Evolutionary conservation across 1,140 invertebrate genomes (phyloP).

Genomic region (Drosophila auraria): DNA sequence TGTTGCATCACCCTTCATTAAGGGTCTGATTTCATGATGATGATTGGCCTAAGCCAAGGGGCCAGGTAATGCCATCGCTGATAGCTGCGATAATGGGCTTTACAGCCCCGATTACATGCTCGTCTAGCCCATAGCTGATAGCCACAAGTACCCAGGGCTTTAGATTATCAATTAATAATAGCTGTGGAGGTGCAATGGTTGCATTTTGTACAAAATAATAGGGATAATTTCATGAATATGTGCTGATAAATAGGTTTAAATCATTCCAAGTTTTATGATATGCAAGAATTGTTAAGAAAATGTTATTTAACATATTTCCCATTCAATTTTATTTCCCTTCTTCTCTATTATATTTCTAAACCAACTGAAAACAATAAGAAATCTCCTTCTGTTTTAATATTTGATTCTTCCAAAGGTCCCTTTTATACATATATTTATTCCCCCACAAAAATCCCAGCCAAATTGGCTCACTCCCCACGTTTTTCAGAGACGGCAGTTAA

Average conservation of each 20-base stretch:
- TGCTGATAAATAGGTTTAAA: not conserved
- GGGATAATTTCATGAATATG: not conserved
- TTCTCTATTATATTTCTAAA: not conserved
- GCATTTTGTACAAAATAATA: not conserved
- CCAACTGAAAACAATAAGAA: not conserved
- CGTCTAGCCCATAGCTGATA: not conserved
- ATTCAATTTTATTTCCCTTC: not conserved
- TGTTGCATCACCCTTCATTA: conserved; percentile 2
- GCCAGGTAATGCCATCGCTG: conserved; percentile 8
- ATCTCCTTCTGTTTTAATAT: not conserved
- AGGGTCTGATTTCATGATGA: not conserved
- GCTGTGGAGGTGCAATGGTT: not conserved
- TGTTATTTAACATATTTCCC: not conserved
- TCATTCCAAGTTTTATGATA: not conserved
- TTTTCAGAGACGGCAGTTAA: conserved; percentile 17
- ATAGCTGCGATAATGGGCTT: conserved; percentile 9
- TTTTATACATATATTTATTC: not conserved
- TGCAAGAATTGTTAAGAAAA: not conserved
- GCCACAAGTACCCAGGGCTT: conserved; percentile 9
- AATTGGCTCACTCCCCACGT: not conserved
- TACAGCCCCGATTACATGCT: conserved; percentile 1
- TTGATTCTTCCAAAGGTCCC: not conserved
- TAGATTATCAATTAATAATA: conserved; percentile 4
- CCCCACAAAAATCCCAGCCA: conserved; percentile 3
- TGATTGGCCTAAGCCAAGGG: not conserved